Conservation (phyloP, 2,113 vertebrate genomes). For the Pteruthius melanotis region DNA sequence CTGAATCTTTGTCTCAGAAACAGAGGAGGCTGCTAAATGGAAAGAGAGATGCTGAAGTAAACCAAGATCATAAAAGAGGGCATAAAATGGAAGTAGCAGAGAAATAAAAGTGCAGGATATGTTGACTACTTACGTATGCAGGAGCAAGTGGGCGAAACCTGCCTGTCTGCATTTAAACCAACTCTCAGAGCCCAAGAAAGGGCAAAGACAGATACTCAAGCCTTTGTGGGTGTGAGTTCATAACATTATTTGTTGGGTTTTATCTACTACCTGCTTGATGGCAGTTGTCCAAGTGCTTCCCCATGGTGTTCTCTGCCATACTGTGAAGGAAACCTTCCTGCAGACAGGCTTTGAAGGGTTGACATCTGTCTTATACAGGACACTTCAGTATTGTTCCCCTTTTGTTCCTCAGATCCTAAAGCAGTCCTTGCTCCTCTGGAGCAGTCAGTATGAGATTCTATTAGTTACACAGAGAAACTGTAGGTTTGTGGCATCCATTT, state of each 20-base stretch:
- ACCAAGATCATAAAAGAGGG: not conserved
- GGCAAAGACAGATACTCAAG: not conserved
- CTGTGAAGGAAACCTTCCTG: not conserved
- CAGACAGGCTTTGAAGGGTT: not conserved
- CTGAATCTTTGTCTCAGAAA: not conserved
- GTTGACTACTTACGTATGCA: not conserved
- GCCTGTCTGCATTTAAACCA: not conserved
- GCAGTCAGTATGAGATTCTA: not conserved
- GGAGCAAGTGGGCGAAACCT: not conserved
- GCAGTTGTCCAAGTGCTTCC: not conserved
- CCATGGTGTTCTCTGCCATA: not conserved
- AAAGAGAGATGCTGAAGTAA: not conserved
- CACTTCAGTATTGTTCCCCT: not conserved
- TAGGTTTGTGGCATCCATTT: not conserved
- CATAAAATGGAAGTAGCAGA: not conserved
- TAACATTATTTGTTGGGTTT: not conserved
- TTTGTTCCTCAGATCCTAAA: not conserved
- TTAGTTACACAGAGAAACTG: not conserved
- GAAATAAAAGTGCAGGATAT: not conserved
- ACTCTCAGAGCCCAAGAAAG: not conserved
- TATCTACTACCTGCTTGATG: not conserved
- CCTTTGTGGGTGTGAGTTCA: not conserved
- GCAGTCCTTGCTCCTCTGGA: not conserved
- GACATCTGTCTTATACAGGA: not conserved
- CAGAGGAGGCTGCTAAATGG: not conserved